Conservation (phyloP, 2,888 invertebrate genomes). For the Argyresthia albistria region DNA sequence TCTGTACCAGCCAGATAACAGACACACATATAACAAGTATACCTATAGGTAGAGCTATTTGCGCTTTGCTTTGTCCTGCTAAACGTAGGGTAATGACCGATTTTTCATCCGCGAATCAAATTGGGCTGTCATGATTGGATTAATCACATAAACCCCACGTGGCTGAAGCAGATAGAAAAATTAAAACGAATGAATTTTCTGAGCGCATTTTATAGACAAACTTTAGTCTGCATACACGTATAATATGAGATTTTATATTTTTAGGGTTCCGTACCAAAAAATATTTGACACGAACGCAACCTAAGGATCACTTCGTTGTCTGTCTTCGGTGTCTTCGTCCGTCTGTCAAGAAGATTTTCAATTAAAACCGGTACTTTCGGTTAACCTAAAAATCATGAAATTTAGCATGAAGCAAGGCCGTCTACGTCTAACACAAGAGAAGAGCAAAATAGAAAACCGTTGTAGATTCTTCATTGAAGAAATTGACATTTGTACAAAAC, state of each 20-base stretch:
- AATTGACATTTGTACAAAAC: too few species aligned
- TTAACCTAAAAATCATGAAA: too few species aligned
- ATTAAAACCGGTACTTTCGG: too few species aligned
- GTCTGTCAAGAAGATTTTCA: too few species aligned
- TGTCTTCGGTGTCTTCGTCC: too few species aligned
- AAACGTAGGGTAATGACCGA: conserved; percentile 12
- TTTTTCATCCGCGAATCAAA: conserved; percentile 5
- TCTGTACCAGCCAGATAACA: conserved; percentile 51
- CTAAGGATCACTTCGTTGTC: too few species aligned
- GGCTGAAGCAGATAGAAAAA: conserved; percentile 18
- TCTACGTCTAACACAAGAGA: too few species aligned
- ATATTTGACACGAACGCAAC: too few species aligned
- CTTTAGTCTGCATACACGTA: background rate
- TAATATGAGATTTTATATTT: conserved; percentile 12
- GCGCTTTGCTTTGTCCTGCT: conserved; percentile 25
- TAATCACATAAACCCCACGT: conserved; percentile 15
- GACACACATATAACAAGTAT: conserved; percentile 5
- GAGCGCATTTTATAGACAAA: background rate
- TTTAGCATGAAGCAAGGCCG: conserved; percentile 31
- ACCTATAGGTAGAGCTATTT: background rate
- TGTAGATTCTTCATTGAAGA: too few species aligned
- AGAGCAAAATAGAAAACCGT: too few species aligned
- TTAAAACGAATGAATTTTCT: conserved; percentile 4
- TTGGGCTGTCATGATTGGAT: conserved; percentile 17
- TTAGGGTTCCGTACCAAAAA: too few species aligned